phyloP scores from a whole-genome alignment of 1,140 invertebrate species.

The Pseudomyrmex sp. region DNA sequence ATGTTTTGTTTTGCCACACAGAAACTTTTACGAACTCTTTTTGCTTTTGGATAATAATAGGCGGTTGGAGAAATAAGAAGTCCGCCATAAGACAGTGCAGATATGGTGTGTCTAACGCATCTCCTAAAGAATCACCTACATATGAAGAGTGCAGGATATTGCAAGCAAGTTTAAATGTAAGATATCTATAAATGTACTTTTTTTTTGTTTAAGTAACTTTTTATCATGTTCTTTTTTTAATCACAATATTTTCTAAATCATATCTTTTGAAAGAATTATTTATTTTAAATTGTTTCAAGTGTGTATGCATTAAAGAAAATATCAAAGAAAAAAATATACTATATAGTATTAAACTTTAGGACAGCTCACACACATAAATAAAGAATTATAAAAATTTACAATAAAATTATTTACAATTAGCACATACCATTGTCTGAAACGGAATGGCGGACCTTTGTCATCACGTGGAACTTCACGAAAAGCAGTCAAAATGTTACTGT shows the following conservation, averaged over 20 bases:
- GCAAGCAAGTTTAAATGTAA: too few species aligned
- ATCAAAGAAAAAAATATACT: too few species aligned
- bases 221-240: too few species aligned
- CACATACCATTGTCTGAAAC: background rate
- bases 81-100: slow-evolving; percentile 63
- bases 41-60: slow-evolving; percentile 63
- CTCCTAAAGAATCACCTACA: background rate
- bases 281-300: too few species aligned
- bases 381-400: too few species aligned
- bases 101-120: slow-evolving; percentile 20
- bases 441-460: slow-evolving; percentile 68
- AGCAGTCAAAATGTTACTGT: slow-evolving; percentile 31
- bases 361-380: background rate
- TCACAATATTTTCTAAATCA: too few species aligned
- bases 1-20: slow-evolving; percentile 59
- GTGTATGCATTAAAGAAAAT: too few species aligned
- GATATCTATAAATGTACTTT: too few species aligned
- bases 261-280: too few species aligned
- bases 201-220: too few species aligned
- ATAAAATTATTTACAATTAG: slow-evolving; percentile 8
- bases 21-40: background rate
- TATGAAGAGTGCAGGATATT: too few species aligned
- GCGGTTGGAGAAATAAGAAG: slow-evolving; percentile 59
- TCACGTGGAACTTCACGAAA: slow-evolving; percentile 51
- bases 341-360: background rate